Evolutionary conservation across 2,797 vertebrate genomes (phyloP), one percentile per base, ranked within the genome.

Genomic region (Alcedo quadribrachys): DNA sequence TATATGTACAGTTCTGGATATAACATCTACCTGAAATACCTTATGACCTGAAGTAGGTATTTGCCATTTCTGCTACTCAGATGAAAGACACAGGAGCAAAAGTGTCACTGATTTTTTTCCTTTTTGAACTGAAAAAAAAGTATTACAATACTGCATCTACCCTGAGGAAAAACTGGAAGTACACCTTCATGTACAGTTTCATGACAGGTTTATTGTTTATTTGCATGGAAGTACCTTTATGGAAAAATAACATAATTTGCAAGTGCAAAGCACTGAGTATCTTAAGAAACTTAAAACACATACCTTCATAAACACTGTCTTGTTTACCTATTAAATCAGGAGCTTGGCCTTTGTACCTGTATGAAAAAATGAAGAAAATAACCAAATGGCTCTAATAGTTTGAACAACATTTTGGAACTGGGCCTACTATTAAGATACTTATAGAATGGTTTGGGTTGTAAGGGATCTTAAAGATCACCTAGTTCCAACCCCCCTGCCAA

Each of bases 261-360:
- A 50, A 32, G 28, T 21, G 71, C 40, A 8, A 93, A 54, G 80
- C 40, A 73, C 28, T 62, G 35, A 40, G 27, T 60, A 82, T 76
- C 79, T 95, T 79, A 46, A 86, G 50, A 73, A 92, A 95, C 30
- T 90, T 75, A 54, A 92, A 93, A 93, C 87, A 91, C 95, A 33
- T 98, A 99, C 99, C 99, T 99, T 99, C 99, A 96, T 99, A 99
- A 30, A 99, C 98, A 74, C 99, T 99, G 97, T 99, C 99, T 95
- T 99, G 99, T 96, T 99, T 99, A 43, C 99, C 99, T 97, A 99
- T 98, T 63, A 99, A 98, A 96, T 99, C 99, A 9, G 99, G 99
- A 92, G 99, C 99, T 92, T 99, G 99, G 19, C 99, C 99, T 94
- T 99, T 99, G 93, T 99, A 99, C 92, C 99, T 99, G 95, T 70